These are phyloP conservation scores for Mythimna vitellina DNA, from an alignment of 2,888 invertebrate genomes.

Conservation along the genomic window DNA sequence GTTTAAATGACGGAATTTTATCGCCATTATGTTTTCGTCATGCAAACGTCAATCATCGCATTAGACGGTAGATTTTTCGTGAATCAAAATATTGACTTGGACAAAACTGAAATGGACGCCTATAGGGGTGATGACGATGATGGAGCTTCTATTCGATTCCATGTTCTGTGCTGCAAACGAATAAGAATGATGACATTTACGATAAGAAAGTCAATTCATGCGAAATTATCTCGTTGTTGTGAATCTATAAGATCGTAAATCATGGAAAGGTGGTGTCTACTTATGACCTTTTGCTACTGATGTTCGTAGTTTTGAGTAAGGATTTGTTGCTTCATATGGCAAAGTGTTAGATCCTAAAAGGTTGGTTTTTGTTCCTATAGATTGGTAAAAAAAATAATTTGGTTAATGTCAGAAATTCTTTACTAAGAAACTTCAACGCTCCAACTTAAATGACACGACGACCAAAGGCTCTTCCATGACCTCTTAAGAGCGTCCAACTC, in stretches of 20 bases:
- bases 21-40: too few relatives aligned
- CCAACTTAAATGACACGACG: neutral
- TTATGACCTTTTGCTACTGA: conserved; percentile 50
- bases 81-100: too few relatives aligned
- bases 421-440: neutral
- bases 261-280: conserved; percentile 32
- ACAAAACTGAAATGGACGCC: too few relatives aligned
- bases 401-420: neutral
- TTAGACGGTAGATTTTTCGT: too few relatives aligned
- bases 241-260: conserved; percentile 52
- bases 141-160: neutral
- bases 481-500: too few relatives aligned
- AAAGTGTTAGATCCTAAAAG: conserved; percentile 1
- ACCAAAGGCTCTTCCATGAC: too few relatives aligned
- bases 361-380: neutral
- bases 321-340: conserved; percentile 32
- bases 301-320: conserved; percentile 32
- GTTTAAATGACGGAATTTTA: too few relatives aligned
- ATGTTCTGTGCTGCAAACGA: conserved; percentile 1
- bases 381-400: too few relatives aligned
- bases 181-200: conserved; percentile 51
- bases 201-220: conserved; percentile 47
- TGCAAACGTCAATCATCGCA: too few relatives aligned
- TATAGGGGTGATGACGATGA: neutral
- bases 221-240: conserved; percentile 42